Conservation (phyloP, 2,888 invertebrate species). For the Cheiracanthium punctorium region DNA sequence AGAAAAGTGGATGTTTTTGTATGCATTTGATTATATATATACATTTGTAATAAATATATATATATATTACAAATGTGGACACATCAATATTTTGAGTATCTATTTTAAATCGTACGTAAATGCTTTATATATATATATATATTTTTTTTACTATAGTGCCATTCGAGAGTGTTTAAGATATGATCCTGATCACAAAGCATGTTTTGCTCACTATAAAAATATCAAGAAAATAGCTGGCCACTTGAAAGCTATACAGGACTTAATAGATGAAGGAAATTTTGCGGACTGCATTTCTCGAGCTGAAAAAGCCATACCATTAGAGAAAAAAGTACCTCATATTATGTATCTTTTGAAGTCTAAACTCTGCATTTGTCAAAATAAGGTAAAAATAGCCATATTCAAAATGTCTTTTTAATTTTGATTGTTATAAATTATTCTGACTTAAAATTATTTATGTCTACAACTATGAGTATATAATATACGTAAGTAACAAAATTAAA, state of each 20-base stretch:
- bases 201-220: conserved; percentile 96
- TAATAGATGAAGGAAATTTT: conserved; percentile 81
- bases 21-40: too few species aligned
- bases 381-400: conserved; percentile 76
- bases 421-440: too few species aligned
- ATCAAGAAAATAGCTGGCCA: conserved; percentile 93
- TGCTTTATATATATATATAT: too few species aligned
- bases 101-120: too few species aligned
- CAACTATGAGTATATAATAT: too few species aligned
- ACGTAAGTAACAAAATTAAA: too few species aligned
- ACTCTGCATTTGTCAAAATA: conserved; percentile 85
- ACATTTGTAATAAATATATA: too few species aligned
- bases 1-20: too few species aligned
- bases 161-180: conserved; percentile 96
- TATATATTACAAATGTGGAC: too few species aligned
- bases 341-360: conserved; percentile 85
- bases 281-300: conserved; percentile 83
- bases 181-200: conserved; percentile 97
- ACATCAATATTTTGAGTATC: too few species aligned
- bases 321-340: conserved; percentile 81
- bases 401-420: too few species aligned
- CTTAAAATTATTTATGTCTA: too few species aligned
- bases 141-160: conserved; percentile 82
- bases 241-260: conserved; percentile 77
- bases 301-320: conserved; percentile 80